Conservation (phyloP, 2,113 vertebrate species). For the Calyptomena viridis region DNA sequence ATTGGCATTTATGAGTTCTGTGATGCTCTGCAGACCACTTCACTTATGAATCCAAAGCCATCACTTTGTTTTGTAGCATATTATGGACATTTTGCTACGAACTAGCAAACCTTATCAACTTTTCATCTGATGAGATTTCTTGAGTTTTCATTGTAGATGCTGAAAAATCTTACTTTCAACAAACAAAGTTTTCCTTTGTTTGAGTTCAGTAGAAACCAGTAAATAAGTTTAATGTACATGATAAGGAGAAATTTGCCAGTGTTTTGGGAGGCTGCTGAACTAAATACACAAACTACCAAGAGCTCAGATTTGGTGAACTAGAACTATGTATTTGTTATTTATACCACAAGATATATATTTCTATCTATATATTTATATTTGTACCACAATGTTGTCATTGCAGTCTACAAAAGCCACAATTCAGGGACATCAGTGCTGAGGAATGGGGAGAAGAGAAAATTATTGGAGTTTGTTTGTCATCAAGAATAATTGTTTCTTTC, state of each 20-base stretch:
- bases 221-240: background rate
- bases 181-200: no score
- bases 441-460: background rate
- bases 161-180: background rate
- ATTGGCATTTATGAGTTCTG: background rate
- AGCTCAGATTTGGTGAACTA: background rate
- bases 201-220: background rate
- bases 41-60: background rate
- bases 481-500: background rate
- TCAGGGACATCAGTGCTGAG: background rate
- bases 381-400: background rate
- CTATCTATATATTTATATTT: background rate
- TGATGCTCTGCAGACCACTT: background rate
- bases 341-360: no score
- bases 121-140: background rate
- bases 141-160: background rate
- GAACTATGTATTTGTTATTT: background rate
- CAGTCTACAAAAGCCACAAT: background rate
- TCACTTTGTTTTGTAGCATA: background rate
- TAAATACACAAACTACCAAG: background rate
- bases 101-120: background rate
- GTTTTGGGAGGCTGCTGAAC: background rate
- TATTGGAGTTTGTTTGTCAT: background rate
- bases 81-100: background rate
- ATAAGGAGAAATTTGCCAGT: background rate